Conservation (phyloP, 2,888 invertebrate species). For the Tromatobia lineatoria region DNA sequence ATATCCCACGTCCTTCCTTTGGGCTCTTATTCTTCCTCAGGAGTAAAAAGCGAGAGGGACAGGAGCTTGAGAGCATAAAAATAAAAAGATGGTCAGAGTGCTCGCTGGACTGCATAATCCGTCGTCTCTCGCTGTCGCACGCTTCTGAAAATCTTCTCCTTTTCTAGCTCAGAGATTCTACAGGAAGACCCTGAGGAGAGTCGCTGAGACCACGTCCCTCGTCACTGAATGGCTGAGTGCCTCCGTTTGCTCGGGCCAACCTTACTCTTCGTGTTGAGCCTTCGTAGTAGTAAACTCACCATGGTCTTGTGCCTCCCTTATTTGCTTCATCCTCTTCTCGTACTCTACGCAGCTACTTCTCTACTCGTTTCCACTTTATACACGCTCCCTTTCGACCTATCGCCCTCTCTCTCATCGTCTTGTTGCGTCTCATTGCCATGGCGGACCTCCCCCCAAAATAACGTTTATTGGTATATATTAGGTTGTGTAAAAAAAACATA, state of each 20-base stretch:
- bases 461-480: too few species aligned
- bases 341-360: conserved; percentile 16
- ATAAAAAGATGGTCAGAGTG: conserved; percentile 11
- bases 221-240: conserved; percentile 21
- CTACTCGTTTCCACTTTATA: conserved; percentile 8
- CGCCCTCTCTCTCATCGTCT: conserved; percentile 2
- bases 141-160: conserved; percentile 15
- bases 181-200: conserved; percentile 20
- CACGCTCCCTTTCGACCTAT: conserved; percentile 5
- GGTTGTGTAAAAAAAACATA: too few species aligned
- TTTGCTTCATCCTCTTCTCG: conserved; percentile 19
- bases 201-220: conserved; percentile 28
- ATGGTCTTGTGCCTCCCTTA: conserved; percentile 28
- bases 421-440: conserved; percentile 4
- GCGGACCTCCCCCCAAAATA: too few species aligned
- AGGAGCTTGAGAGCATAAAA: conserved; percentile 11
- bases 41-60: neutral
- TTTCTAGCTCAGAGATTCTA: conserved; percentile 7
- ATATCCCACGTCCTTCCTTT: conserved; percentile 13
- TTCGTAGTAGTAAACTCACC: conserved; percentile 24
- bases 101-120: conserved; percentile 38
- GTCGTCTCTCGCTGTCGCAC: conserved; percentile 4
- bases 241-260: conserved; percentile 32
- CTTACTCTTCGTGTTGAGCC: conserved; percentile 13
- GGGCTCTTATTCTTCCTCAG: conserved; percentile 14